Percentiles rank a stretch among this genome's conserved stretches.
Conservation (phyloP, 2,797 vertebrate species). For the Argentina silus region DNA sequence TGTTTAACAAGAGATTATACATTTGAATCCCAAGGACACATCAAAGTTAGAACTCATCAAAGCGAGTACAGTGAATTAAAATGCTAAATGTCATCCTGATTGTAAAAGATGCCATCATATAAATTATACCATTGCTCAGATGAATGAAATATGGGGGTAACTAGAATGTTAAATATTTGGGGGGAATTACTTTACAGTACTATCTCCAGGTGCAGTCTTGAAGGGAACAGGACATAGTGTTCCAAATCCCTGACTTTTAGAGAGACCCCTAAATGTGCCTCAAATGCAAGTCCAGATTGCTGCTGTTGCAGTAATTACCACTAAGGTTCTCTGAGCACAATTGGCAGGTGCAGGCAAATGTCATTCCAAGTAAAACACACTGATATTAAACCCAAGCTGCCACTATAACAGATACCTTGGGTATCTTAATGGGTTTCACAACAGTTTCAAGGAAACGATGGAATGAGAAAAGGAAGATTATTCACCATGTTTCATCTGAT, state of each 20-base stretch:
- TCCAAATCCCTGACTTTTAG: slow-evolving; percentile 31
- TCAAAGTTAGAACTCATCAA: too few relatives aligned
- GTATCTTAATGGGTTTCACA: not conserved
- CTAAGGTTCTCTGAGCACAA: slow-evolving; percentile 43
- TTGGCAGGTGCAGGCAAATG: slow-evolving; percentile 35
- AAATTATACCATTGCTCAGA: too few relatives aligned
- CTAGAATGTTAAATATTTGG: slow-evolving; percentile 33
- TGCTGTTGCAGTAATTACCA: slow-evolving; percentile 56
- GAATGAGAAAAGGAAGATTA: not conserved
- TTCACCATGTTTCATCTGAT: not conserved
- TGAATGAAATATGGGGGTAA: slow-evolving; percentile 50
- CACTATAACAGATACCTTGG: slow-evolving; percentile 24
- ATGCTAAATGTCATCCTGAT: too few relatives aligned
- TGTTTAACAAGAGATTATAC: too few relatives aligned
- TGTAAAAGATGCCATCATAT: too few relatives aligned
- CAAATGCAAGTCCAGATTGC: slow-evolving; percentile 60
- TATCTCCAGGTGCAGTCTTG: not conserved
- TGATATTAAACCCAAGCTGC: slow-evolving; percentile 40
- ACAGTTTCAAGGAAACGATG: not conserved
- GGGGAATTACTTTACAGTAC: slow-evolving; percentile 3
- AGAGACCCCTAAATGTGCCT: slow-evolving; percentile 56
- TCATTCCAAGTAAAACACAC: slow-evolving; percentile 52
- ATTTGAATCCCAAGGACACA: too few relatives aligned
- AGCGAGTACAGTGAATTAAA: too few relatives aligned
- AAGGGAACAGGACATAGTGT: slow-evolving; percentile 42